phyloP scores from a whole-genome alignment of 2,113 vertebrate species.

The Halichoerus grypus region DNA sequence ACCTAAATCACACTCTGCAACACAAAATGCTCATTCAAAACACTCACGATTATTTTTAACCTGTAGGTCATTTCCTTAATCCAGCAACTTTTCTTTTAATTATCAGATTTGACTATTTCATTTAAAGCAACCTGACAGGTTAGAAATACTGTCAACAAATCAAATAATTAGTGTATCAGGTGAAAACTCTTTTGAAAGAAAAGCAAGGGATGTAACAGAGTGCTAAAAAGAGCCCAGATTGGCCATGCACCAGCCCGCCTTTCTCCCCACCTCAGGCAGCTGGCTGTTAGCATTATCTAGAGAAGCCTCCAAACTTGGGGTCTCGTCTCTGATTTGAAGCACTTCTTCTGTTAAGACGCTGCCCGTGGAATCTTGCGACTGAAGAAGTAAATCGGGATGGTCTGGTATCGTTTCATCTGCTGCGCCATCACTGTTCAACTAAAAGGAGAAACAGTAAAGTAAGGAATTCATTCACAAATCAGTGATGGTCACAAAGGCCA shows the following conservation, averaged over 20 bases:
- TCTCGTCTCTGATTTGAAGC: conserved; percentile 92
- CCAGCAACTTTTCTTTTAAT: not conserved
- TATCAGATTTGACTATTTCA: not conserved
- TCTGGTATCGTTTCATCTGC: conserved; percentile 92
- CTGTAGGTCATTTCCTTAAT: conserved; percentile 82
- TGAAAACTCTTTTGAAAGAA: conserved; percentile 83
- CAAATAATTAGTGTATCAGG: conserved; percentile 84
- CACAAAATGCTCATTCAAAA: conserved; percentile 82
- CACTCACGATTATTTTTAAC: conserved; percentile 89
- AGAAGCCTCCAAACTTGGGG: conserved; percentile 94
- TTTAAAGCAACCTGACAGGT: conserved; percentile 86
- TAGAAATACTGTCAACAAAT: conserved; percentile 90
- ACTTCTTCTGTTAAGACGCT: conserved; percentile 93
- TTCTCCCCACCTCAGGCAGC: conserved; percentile 99
- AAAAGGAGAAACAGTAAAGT: conserved; percentile 53
- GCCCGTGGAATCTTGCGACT: conserved; percentile 95
- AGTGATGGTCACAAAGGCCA: not conserved
- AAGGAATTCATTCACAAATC: not conserved
- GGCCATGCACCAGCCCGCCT: conserved; percentile 93
- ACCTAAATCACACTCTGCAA: conserved; percentile 80
- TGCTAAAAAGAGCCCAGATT: conserved; percentile 92
- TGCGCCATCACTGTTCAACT: conserved; percentile 95
- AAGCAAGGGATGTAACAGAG: conserved; percentile 73
- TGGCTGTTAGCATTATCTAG: conserved; percentile 97
- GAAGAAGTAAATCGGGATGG: conserved; percentile 93